Percentiles rank a stretch among this genome's conserved stretches.
These are phyloP conservation scores for Drosophila nikananu DNA, from an alignment of 1,140 invertebrate genomes.

Conservation along the genomic window DNA sequence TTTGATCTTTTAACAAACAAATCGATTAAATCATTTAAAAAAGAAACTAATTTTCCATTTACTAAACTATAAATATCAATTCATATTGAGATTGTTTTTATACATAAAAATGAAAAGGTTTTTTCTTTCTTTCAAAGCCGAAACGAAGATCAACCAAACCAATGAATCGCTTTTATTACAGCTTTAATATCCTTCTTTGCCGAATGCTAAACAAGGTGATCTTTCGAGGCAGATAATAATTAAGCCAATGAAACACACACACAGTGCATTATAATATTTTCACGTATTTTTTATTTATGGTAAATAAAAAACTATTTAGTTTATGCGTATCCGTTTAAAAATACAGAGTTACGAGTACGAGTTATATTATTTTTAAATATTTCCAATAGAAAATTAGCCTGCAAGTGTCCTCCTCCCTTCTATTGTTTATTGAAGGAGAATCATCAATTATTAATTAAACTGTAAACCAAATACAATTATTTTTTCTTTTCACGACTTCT, in stretches of 20 bases:
- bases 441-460: slow-evolving; percentile 48
- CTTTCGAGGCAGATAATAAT: slow-evolving; percentile 3
- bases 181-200: slow-evolving; percentile 6
- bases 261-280: slow-evolving; percentile 59
- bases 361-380: slow-evolving; percentile 64
- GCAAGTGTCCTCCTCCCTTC: slow-evolving; percentile 49
- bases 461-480: slow-evolving; percentile 51
- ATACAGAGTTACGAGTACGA: slow-evolving; percentile 67
- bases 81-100: background rate
- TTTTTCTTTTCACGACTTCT: background rate
- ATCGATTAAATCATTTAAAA: background rate
- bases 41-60: background rate
- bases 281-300: slow-evolving; percentile 72
- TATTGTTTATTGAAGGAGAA: slow-evolving; percentile 42
- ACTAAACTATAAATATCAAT: background rate
- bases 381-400: slow-evolving; percentile 71
- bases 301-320: slow-evolving; percentile 69
- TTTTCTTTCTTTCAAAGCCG: background rate
- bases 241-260: slow-evolving; percentile 41
- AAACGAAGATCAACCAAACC: background rate
- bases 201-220: slow-evolving; percentile 20
- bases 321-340: slow-evolving; percentile 68
- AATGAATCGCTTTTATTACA: background rate
- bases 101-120: no score
- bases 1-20: background rate